phyloP scores from a whole-genome alignment of 1,140 invertebrate genomes.

The Cephus cinctus region DNA sequence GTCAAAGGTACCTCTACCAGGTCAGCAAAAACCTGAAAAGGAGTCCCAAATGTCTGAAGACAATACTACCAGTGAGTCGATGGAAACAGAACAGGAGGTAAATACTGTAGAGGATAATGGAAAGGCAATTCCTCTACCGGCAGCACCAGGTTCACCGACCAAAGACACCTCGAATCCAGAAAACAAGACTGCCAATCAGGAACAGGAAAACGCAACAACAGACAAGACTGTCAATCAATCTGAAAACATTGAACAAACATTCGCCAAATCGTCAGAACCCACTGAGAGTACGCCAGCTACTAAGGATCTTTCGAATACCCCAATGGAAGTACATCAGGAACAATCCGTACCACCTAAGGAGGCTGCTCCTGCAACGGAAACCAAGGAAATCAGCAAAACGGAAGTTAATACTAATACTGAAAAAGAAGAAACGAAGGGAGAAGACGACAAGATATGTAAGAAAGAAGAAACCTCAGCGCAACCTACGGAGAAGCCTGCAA shows the following conservation, averaged over 20 bases:
- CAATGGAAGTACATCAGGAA: constrained; percentile 14
- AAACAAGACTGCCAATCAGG: not conserved
- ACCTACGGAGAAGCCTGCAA: not conserved
- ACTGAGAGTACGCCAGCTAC: too few relatives aligned
- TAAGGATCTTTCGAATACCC: too few relatives aligned
- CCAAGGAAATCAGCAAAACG: not conserved
- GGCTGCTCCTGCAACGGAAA: not conserved
- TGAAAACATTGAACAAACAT: too few relatives aligned
- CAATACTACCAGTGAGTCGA: constrained; percentile 4
- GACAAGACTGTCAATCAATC: not conserved
- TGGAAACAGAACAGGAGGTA: constrained; percentile 17
- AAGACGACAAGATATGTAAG: constrained; percentile 1
- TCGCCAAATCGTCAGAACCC: too few relatives aligned
- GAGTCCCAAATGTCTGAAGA: not conserved
- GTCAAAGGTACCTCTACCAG: constrained; percentile 54
- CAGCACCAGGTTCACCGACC: not conserved
- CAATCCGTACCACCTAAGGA: not conserved
- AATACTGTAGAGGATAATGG: not conserved
- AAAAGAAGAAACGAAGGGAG: not conserved
- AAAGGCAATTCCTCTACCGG: constrained; percentile 4
- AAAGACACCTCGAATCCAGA: not conserved
- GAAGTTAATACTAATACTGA: constrained; percentile 3
- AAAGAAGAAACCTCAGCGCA: not conserved
- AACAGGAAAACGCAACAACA: too few relatives aligned
- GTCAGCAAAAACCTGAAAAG: constrained; percentile 19